A percentile compares a stretch with the other conserved stretches of the same genome.
Evolutionary conservation across 2,888 invertebrate species (phyloP).

Genomic region (Mesorhabditis spiculigera): DNA sequence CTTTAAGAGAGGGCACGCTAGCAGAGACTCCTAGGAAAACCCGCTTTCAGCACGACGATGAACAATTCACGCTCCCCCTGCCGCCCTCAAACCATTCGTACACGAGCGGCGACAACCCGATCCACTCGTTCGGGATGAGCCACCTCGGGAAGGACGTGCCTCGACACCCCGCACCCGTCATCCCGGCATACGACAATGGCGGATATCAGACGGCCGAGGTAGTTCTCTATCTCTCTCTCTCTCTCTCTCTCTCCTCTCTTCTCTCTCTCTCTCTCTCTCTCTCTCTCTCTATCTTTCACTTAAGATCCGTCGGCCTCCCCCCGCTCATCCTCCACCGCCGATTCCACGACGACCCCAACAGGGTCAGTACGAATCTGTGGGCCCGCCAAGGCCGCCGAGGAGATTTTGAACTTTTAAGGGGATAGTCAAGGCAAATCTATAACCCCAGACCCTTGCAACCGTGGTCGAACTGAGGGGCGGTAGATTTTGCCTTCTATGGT

Average conservation of each 20-base stretch:
- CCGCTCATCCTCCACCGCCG: slow-evolving; percentile 5
- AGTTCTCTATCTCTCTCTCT: background rate
- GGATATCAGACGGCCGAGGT: slow-evolving; percentile 4
- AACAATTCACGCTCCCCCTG: background rate
- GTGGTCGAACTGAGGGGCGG: no score
- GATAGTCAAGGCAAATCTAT: no score
- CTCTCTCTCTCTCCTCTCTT: background rate
- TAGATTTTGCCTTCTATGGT: no score
- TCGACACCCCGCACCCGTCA: background rate
- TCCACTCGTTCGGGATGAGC: background rate
- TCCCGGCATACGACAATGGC: background rate
- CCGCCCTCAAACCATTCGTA: background rate
- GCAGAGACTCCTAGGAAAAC: background rate
- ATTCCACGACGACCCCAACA: background rate
- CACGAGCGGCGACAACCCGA: slow-evolving; percentile 3
- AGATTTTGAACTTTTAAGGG: no score
- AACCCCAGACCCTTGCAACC: no score
- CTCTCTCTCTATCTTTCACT: background rate
- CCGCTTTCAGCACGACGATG: background rate
- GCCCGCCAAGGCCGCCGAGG: no score
- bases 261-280: background rate
- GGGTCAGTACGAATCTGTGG: no score
- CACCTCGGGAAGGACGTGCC: no score
- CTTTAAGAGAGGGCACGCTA: no score
- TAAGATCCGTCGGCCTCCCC: background rate